Conservation (phyloP, 2,888 invertebrate genomes). For the Limnephilus auricula region DNA sequence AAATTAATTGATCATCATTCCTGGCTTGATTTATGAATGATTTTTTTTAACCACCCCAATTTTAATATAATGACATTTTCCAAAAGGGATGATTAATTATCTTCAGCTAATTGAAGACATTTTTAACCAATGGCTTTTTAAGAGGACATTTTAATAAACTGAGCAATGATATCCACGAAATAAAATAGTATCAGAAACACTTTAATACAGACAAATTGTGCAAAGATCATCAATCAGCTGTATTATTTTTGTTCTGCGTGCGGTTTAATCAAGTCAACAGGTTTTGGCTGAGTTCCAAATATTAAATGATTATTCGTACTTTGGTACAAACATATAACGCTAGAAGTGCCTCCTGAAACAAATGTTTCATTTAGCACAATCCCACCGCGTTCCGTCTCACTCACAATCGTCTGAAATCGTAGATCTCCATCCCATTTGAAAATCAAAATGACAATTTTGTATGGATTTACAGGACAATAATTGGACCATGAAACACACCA, state of each 20-base stretch:
- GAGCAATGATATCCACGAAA: neutral
- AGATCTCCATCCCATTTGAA: too few relatives aligned
- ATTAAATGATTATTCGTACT: neutral
- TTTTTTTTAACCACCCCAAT: conserved; percentile 7
- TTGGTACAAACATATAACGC: neutral
- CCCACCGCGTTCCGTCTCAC: too few relatives aligned
- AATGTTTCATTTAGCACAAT: too few relatives aligned
- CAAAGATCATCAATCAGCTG: neutral
- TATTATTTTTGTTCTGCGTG: neutral
- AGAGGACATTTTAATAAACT: neutral
- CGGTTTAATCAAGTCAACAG: neutral
- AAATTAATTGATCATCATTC: conserved; percentile 21
- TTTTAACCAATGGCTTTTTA: neutral
- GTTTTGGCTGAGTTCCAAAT: neutral
- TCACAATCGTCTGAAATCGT: too few relatives aligned
- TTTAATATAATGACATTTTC: conserved; percentile 10
- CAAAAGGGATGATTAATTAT: neutral
- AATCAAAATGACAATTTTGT: too few relatives aligned
- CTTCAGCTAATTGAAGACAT: neutral
- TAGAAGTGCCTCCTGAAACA: too few relatives aligned
- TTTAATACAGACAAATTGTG: neutral
- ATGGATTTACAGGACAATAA: too few relatives aligned
- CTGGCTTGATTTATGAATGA: conserved; percentile 7
- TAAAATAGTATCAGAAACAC: neutral
- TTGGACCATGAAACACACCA: too few relatives aligned